Evolutionary conservation across 2,888 invertebrate species (phyloP).

Genomic region (Pyrocoelia pectoralis): DNA sequence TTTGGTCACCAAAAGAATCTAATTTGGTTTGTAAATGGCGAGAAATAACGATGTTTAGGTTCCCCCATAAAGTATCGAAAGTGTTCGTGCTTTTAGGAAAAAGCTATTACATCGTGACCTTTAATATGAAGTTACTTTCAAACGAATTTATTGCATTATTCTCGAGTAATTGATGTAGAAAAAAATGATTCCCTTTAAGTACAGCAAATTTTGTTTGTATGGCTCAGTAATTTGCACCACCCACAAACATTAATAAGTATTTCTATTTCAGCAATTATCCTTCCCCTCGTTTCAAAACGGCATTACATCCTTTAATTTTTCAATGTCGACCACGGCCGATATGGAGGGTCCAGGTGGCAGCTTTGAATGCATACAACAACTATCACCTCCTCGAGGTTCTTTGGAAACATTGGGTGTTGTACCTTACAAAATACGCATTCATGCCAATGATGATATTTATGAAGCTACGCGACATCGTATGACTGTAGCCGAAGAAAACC

Average conservation of each 20-base stretch:
- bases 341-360: constrained; percentile 87
- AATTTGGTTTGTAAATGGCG: constrained; percentile 11
- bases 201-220: too few relatives aligned
- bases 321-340: constrained; percentile 80
- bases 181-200: too few relatives aligned
- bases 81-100: constrained; percentile 19
- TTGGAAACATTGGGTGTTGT: constrained; percentile 87
- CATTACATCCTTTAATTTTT: constrained; percentile 75
- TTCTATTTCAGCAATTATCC: constrained; percentile 43
- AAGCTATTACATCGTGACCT: constrained; percentile 8
- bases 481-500: constrained; percentile 90
- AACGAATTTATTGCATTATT: not conserved
- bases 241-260: constrained; percentile 7
- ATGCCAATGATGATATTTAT: constrained; percentile 96
- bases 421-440: constrained; percentile 88
- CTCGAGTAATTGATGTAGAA: too few relatives aligned
- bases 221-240: too few relatives aligned
- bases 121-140: constrained; percentile 15
- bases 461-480: constrained; percentile 91
- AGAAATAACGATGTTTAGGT: not conserved
- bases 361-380: constrained; percentile 87
- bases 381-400: constrained; percentile 62
- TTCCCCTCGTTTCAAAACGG: constrained; percentile 56
- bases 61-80: constrained; percentile 25
- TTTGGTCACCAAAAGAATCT: not conserved